Evolutionary conservation across 1,140 invertebrate species (phyloP).

Genomic region (Nomia melanderi): DNA sequence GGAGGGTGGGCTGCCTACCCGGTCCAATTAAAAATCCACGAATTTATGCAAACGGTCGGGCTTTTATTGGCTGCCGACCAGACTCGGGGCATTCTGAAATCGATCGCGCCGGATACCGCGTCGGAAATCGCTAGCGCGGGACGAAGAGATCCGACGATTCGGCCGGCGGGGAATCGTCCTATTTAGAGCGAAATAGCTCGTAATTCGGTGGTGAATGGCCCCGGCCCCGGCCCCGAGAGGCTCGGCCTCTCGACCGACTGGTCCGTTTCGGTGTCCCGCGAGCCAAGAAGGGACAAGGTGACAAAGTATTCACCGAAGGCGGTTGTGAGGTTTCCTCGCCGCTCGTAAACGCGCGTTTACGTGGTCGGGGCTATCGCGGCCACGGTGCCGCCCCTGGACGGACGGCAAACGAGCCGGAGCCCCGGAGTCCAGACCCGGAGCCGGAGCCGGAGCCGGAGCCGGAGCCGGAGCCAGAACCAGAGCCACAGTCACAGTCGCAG

Average conservation of each 20-base stretch:
- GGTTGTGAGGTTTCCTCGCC: conserved; percentile 40
- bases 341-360: conserved; percentile 62
- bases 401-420: conserved; percentile 3
- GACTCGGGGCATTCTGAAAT: conserved; percentile 43
- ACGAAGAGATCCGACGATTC: not conserved
- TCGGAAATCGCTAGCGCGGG: not conserved
- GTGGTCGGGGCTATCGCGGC: conserved; percentile 8
- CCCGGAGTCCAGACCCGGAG: too few relatives aligned
- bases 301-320: conserved; percentile 60
- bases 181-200: conserved; percentile 47
- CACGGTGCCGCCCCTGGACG: conserved; percentile 42
- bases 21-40: conserved; percentile 65
- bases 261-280: not conserved
- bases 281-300: conserved; percentile 30
- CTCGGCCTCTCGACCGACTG: not conserved
- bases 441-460: not conserved
- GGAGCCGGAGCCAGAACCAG: not conserved
- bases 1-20: not conserved
- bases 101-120: conserved; percentile 40
- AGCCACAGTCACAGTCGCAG: not conserved
- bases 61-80: conserved; percentile 36
- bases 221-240: not conserved
- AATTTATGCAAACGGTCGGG: conserved; percentile 63
- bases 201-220: conserved; percentile 48
- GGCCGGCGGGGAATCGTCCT: not conserved